Percentiles rank a stretch among this genome's conserved stretches.
phyloP scores from a whole-genome alignment of 2,888 invertebrate genomes.

The Tetranychus truncatus region DNA sequence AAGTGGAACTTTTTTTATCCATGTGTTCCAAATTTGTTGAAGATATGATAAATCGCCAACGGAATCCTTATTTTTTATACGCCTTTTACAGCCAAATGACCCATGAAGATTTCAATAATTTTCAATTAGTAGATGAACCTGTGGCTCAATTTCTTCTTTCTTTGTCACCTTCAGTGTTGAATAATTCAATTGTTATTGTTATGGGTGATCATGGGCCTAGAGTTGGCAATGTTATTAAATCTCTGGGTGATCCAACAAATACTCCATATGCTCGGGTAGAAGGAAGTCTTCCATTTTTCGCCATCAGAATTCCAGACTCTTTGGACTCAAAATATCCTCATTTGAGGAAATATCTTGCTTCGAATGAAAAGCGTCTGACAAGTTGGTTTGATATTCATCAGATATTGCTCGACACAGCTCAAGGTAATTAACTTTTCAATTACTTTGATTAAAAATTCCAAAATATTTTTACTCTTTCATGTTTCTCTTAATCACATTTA shows the following conservation, averaged over 20 bases:
- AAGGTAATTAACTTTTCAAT: conserved; percentile 9
- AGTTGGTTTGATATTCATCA: conserved; percentile 20
- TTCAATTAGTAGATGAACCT: conserved; percentile 17
- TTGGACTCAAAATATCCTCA: conserved; percentile 14
- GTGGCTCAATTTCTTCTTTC: conserved; percentile 17
- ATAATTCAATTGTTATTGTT: conserved; percentile 19
- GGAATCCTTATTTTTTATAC: conserved; percentile 17
- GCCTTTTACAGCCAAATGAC: conserved; percentile 22
- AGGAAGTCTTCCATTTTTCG: conserved; percentile 33
- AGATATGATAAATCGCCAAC: background rate
- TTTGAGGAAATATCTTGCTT: conserved; percentile 14
- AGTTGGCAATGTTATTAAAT: conserved; percentile 31
- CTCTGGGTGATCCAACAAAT: conserved; percentile 31
- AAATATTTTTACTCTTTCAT: too few species aligned
- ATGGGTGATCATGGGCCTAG: conserved; percentile 34
- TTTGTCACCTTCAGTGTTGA: conserved; percentile 2
- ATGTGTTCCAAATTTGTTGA: background rate
- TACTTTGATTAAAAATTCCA: too few species aligned
- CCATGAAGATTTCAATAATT: conserved; percentile 21
- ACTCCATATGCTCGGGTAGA: conserved; percentile 33
- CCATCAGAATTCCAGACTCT: conserved; percentile 24
- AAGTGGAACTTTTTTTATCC: conserved; percentile 7
- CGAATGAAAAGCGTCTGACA: conserved; percentile 15
- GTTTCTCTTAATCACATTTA: too few species aligned
- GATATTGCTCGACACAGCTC: conserved; percentile 15